phyloP scores from a whole-genome alignment of 1,140 invertebrate genomes.

The Drosophila virilis region DNA sequence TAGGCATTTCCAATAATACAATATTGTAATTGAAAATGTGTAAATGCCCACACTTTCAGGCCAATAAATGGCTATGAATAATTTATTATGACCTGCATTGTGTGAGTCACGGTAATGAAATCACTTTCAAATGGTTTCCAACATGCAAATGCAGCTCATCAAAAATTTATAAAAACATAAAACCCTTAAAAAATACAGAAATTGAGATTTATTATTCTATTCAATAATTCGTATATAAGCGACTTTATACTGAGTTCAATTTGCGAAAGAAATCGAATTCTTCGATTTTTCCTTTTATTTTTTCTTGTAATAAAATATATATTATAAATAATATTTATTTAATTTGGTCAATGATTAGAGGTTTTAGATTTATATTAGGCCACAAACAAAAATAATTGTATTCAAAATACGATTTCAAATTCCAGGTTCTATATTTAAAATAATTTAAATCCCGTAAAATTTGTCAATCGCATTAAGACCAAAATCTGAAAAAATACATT shows the following conservation, averaged over 20 bases:
- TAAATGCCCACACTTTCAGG: neutral
- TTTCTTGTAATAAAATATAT: too few species aligned
- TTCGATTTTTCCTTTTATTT: too few species aligned
- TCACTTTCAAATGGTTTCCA: too few species aligned
- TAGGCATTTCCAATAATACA: slow-evolving; percentile 1
- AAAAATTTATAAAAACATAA: neutral
- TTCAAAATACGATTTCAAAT: too few species aligned
- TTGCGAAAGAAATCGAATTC: too few species aligned
- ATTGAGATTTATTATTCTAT: too few species aligned
- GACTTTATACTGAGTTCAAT: too few species aligned
- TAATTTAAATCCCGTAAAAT: neutral
- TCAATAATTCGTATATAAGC: too few species aligned
- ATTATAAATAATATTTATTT: too few species aligned
- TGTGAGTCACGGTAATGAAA: neutral
- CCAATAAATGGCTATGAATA: neutral
- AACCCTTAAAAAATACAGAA: neutral
- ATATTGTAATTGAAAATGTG: slow-evolving; percentile 12
- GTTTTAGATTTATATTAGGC: too few species aligned
- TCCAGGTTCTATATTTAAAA: neutral
- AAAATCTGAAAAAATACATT: neutral
- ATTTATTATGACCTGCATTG: neutral
- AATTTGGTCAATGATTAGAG: too few species aligned
- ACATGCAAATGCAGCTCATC: neutral
- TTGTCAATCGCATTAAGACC: neutral
- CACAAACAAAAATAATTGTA: too few species aligned